A percentile compares a stretch with the other conserved stretches of the same genome.
Evolutionary conservation across 1,140 invertebrate genomes (phyloP).

Genomic region (Drosophila arawakana): DNA sequence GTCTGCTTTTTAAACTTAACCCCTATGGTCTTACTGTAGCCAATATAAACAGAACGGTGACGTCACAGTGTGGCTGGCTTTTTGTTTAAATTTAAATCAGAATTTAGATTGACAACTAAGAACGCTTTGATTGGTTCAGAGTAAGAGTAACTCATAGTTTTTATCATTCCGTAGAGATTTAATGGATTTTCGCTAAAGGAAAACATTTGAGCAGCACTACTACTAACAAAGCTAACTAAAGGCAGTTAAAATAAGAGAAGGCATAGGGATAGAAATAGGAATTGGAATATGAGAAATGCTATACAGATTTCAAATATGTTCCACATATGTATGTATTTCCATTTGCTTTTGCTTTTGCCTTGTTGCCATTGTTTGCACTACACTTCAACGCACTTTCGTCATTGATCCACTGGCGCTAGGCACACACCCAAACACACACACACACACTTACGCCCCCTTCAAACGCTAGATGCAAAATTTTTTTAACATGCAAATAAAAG

Average conservation of each 20-base stretch:
- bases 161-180: conserved; percentile 5
- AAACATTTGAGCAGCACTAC: neutral
- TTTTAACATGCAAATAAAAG: conserved; percentile 14
- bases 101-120: too few relatives aligned
- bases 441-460: conserved; percentile 16
- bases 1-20: too few relatives aligned
- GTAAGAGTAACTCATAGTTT: neutral
- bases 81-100: too few relatives aligned
- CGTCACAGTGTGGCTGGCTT: too few relatives aligned
- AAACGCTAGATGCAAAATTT: conserved; percentile 40
- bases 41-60: too few relatives aligned
- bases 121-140: too few relatives aligned
- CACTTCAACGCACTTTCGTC: conserved; percentile 81
- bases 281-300: conserved; percentile 15
- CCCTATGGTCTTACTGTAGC: too few relatives aligned
- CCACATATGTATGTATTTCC: conserved; percentile 31
- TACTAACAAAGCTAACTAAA: conserved; percentile 1
- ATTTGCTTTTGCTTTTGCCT: conserved; percentile 75
- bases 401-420: conserved; percentile 63
- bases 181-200: conserved; percentile 31
- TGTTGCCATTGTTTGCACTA: conserved; percentile 77
- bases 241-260: conserved; percentile 3
- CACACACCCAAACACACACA: neutral
- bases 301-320: conserved; percentile 51
- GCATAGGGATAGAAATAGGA: neutral